Evolutionary conservation across 2,113 vertebrate genomes (phyloP), one percentile per base, ranked within the genome.

Genomic region (Atrichornis clamosus): DNA sequence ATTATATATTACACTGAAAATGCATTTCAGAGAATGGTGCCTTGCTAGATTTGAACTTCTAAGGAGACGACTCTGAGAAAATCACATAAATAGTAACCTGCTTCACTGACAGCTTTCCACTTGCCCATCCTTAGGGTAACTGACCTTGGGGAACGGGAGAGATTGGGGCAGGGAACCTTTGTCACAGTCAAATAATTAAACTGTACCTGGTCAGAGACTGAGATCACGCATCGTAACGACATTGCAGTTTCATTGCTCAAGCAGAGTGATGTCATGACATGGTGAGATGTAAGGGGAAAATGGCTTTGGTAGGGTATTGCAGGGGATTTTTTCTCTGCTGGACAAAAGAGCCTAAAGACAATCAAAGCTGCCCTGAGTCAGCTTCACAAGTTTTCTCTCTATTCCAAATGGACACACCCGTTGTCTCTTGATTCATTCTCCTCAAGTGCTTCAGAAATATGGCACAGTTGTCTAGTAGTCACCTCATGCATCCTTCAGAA

Each of bases 321-420:
- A 79, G 12, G 28, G 14, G 35, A 84, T 44, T 90, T 92, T 89
- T 86, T 67, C 41, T 82, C 47, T 84, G 56, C 42, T 87, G 69
- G 35, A 41, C 67, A 63, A 85, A 93, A 91, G 65, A 85, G 33
- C 24, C 49, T 95, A 76, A 90, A 92, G 52, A 79, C 64, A 87
- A 81, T 15, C 35, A 85, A 94, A 89, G 59, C 33, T 90, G 33
- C 20, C 44, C 62, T 79, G 52, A 91, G 84, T 60, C 70, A 84
- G 44, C 73, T 86, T 85, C 56, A 78, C 47, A 82, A 85, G 19
- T 69, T 49, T 44, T 83, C 74, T 52, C 63, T 17, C 49, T 53
- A 56, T 64, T 94, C 87, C 83, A 96, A 72, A 94, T 27, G 49
- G 81, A 88, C 50, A 19, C 27, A 84, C 75, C 89, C 89, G n/a